A percentile compares a stretch with the other conserved stretches of the same genome.
Evolutionary conservation across 2,888 invertebrate species (phyloP).

Genomic region (Pelosia muscerda): DNA sequence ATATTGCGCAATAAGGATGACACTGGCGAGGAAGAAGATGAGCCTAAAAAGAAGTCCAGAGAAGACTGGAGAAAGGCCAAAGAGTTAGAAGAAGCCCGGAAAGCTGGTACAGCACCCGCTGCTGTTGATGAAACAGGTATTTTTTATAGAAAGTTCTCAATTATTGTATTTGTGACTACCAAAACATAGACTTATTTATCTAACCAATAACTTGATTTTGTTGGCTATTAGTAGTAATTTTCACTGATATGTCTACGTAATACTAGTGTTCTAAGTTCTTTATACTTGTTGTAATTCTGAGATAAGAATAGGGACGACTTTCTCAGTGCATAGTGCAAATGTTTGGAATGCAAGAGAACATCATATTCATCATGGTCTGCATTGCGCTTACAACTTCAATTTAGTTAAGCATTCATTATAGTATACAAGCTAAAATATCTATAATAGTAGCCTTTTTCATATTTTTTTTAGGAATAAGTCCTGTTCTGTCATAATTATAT

Average conservation of each 20-base stretch:
- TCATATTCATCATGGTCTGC: too few relatives aligned
- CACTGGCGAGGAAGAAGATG: constrained; percentile 88
- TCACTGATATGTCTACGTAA: not conserved
- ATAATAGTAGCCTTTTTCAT: too few relatives aligned
- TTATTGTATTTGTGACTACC: not conserved
- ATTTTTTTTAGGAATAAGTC: too few relatives aligned
- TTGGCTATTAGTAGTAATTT: not conserved
- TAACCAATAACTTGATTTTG: not conserved
- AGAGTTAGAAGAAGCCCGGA: constrained; percentile 98
- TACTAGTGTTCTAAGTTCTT: not conserved
- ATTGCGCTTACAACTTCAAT: too few relatives aligned
- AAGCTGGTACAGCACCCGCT: constrained; percentile 97
- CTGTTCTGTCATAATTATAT: too few relatives aligned
- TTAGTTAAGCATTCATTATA: too few relatives aligned
- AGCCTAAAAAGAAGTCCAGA: constrained; percentile 94
- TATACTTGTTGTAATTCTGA: too few relatives aligned
- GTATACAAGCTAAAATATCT: too few relatives aligned
- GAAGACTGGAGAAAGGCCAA: constrained; percentile 99
- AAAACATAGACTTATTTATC: not conserved
- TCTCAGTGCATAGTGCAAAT: too few relatives aligned
- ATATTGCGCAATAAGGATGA: constrained; percentile 89
- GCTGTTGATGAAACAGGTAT: constrained; percentile 92
- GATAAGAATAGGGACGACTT: too few relatives aligned
- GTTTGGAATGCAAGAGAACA: too few relatives aligned
- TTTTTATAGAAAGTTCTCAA: not conserved